Evolutionary conservation across 1,140 invertebrate genomes (phyloP), one percentile per base, ranked within the genome.

Genomic region (Bombus sylvicola): DNA sequence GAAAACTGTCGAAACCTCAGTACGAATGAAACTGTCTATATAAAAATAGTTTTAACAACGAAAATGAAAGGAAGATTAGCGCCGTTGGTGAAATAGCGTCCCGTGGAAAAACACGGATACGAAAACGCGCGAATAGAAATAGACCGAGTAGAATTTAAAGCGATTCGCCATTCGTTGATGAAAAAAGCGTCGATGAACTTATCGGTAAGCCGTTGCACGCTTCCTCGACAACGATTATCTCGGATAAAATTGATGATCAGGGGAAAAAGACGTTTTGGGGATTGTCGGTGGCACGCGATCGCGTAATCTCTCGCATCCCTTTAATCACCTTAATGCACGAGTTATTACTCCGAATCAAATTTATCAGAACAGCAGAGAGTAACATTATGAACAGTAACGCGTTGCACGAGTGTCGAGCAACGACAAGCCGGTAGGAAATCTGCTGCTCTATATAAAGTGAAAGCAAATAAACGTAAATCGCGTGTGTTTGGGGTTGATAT

Each of bases 391-490:
- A 77, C 39, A 41, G 39, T 81, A 79, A 62, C 66, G 13, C 71
- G 64, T 89, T 78, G 37, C 53, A 15, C 31, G 22, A 71, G 62
- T 39, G 85, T 41, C 18, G 39, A 47, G 47, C n/a, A 28, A 62
- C 43, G 53, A 22, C 25, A 41, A 28, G 28, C 15, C n/a, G n/a
- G 34, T 37, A 53, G 39, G 41, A 76, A 76, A 66, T 34, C 41
- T 41, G 64, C 28, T 9, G 39, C 57, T 77, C 85, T 68, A 43
- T 81, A 83, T 87, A 77, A 85, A 89, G 80, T 80, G 74, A 73
- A 82, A 74, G 68, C 83, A 74, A 89, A 89, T 86, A 75, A 88
- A 84, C 79, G 75, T 84, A 89, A 90, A 87, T 90, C 69, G 83
- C 43, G 73, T 28, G 83, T 47, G 78, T 69, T 88, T 53, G 41